These are phyloP conservation scores for Camponotus vicinus DNA, from an alignment of 1,140 invertebrate species.

Conservation along the genomic window DNA sequence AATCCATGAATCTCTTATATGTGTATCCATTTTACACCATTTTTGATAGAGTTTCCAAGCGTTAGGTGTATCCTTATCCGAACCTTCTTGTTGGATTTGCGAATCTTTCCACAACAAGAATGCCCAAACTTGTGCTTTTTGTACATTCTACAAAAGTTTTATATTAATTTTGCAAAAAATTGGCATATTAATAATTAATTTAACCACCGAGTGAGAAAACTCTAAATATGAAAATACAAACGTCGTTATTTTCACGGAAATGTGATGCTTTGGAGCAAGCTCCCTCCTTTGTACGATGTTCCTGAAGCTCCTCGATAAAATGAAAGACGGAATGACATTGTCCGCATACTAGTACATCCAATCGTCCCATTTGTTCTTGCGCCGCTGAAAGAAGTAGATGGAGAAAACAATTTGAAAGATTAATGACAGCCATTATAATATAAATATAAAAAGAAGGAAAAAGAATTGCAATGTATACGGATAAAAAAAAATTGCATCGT, in stretches of 20 bases:
- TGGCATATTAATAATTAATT: neutral
- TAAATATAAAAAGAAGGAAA: neutral
- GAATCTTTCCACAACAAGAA: conserved; percentile 93
- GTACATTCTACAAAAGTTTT: conserved; percentile 88
- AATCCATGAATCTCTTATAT: conserved; percentile 91
- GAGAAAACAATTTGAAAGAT: conserved; percentile 2
- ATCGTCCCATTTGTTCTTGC: conserved; percentile 90
- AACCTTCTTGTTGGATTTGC: conserved; percentile 87
- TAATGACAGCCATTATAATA: neutral
- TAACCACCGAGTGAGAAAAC: neutral
- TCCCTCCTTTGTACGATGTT: conserved; percentile 87
- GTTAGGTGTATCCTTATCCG: conserved; percentile 86
- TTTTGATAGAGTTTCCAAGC: conserved; percentile 93
- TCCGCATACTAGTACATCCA: conserved; percentile 93
- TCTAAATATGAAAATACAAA: conserved; percentile 69
- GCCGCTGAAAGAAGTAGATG: conserved; percentile 86
- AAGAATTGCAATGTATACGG: no score
- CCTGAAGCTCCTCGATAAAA: conserved; percentile 92
- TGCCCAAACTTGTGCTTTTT: conserved; percentile 93
- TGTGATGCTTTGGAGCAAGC: conserved; percentile 82
- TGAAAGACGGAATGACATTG: conserved; percentile 92
- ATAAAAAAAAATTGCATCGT: no score
- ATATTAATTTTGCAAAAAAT: neutral
- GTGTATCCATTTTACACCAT: conserved; percentile 92
- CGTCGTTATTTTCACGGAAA: conserved; percentile 83